Evolutionary conservation across 1,140 invertebrate species (phyloP).

Genomic region (Acromyrmex echinatior): DNA sequence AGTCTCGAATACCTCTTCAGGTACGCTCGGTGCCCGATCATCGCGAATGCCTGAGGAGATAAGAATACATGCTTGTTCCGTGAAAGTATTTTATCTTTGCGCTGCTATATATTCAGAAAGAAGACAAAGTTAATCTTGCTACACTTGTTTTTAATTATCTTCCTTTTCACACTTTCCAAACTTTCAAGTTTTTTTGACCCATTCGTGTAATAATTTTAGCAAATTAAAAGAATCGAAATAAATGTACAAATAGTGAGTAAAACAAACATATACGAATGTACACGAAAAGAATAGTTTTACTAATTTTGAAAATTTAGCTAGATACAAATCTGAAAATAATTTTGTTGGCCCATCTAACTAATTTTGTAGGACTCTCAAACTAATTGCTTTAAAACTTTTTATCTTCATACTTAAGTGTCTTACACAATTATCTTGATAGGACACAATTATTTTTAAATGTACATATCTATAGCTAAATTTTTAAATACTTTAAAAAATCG

Average conservation of each 20-base stretch:
- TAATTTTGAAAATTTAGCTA: no score
- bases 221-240: not conserved
- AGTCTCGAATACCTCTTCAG: conserved; percentile 84
- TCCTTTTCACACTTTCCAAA: not conserved
- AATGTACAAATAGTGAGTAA: not conserved
- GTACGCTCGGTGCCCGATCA: conserved; percentile 79
- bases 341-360: no score
- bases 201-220: not conserved
- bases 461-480: no score
- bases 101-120: not conserved
- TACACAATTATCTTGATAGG: no score
- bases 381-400: no score
- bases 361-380: no score
- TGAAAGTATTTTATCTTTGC: not conserved
- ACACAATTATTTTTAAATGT: no score
- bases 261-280: not conserved
- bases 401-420: no score
- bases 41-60: conserved; percentile 72
- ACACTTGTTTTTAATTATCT: conserved; percentile 17
- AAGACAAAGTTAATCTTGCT: conserved; percentile 43
- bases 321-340: no score
- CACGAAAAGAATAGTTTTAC: no score
- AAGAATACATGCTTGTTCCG: conserved; percentile 25
- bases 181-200: not conserved
- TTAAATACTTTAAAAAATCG: no score